Evolutionary conservation across 2,888 invertebrate genomes (phyloP).

Genomic region (Dasypolia templi): DNA sequence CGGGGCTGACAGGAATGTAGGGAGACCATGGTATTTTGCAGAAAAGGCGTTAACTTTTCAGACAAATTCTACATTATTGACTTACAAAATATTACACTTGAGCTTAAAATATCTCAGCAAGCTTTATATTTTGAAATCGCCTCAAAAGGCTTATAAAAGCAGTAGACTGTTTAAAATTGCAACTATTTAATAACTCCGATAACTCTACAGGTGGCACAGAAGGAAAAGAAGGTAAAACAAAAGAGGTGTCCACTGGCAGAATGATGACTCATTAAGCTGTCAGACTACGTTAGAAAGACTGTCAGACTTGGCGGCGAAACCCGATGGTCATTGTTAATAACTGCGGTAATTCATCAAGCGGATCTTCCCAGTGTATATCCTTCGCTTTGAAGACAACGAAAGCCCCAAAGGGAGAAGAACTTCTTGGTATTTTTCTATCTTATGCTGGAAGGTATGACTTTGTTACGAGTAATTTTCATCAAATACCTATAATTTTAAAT

Average conservation of each 20-base stretch:
- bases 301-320: background rate
- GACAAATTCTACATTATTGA: too few relatives aligned
- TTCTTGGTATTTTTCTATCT: background rate
- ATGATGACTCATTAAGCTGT: background rate
- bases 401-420: background rate
- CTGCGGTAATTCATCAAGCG: background rate
- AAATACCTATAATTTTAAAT: background rate
- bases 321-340: background rate
- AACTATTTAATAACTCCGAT: background rate
- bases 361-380: background rate
- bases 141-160: background rate
- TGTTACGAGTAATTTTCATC: background rate
- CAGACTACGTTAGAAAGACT: background rate
- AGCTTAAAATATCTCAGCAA: background rate
- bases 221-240: background rate
- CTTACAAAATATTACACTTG: background rate
- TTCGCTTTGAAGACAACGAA: background rate
- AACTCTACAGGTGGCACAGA: background rate
- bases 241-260: background rate
- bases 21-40: slow-evolving; percentile 34
- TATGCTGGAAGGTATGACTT: background rate
- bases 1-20: slow-evolving; percentile 52
- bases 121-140: background rate
- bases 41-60: background rate
- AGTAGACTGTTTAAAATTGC: background rate